Base-by-base conservation (phyloP, 2,797 vertebrate genomes). In the Myotis findleyi region DNA sequence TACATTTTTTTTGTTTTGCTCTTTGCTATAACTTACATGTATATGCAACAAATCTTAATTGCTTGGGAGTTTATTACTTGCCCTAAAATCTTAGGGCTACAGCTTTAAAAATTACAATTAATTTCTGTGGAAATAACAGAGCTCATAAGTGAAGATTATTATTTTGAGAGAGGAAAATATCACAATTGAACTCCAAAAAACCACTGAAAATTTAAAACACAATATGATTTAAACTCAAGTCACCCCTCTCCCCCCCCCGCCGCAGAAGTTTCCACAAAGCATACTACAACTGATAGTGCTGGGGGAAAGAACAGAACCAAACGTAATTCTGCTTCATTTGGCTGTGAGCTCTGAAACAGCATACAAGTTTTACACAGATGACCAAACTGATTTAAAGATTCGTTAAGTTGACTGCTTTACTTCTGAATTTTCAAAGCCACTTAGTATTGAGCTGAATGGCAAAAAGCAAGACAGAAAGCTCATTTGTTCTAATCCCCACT, bases 401-500 rank as follows among this genome's bases (percentile, higher is more conserved):
- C 13, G 30, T 96, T 97, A 96, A 93, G 20, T 80, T 95, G 41
- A 17, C 1, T 94, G 91, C 92, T 88, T 81, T 69, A 84, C 72
- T 97, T 95, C 18, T 16, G 55, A 85, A 41, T 51, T 96, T 97
- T 96, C 75, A 95, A 76, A 94, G 36, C 44, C 53, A 87, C 59
- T 91, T 96, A 27, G 64, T 85, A 77, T 87, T 97, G 96, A 88
- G 96, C 17, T 73, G 85, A 82, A 77, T 25, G 47, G 86, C 30
- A 95, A 86, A 97, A 97, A 95, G 62, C 41, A 95, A 97, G 94
- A 38, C 11, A 10, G n/a, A 97, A 97, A 96, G 57, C 41, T 69
- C 81, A 87, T 83, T 88, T 91, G 69, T 97, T 98, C 96, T 94
- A 95, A 91, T 96, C 98, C 97, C 91, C 82, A 87, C 73, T 96